A percentile compares a stretch with the other conserved stretches of the same genome.
These are phyloP conservation scores for Periophthalmus modestus DNA, from an alignment of 2,113 vertebrate species.

Conservation along the genomic window DNA sequence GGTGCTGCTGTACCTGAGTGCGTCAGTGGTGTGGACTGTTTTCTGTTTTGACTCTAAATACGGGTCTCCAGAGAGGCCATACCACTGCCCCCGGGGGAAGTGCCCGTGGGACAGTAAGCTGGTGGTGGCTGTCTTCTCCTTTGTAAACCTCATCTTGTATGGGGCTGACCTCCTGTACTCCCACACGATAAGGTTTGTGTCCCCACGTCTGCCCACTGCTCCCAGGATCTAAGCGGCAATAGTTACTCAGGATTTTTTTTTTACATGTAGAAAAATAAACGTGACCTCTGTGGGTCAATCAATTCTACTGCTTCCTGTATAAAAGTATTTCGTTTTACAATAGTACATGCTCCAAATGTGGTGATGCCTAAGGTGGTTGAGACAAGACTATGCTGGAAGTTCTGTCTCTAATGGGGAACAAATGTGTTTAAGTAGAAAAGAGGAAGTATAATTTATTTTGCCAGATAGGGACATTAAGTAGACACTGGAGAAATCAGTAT, in stretches of 20 bases:
- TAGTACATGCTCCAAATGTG: neutral
- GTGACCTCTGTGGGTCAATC: neutral
- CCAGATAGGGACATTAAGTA: too few species aligned
- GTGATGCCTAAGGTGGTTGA: neutral
- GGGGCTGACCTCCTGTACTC: constrained; percentile 84
- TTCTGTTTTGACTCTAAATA: constrained; percentile 93
- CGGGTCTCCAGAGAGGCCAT: constrained; percentile 78
- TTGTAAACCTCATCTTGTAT: constrained; percentile 87
- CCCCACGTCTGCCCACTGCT: constrained; percentile 40
- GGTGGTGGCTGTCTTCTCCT: constrained; percentile 87
- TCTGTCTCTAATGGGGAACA: neutral
- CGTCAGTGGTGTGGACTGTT: constrained; percentile 88
- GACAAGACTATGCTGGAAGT: neutral
- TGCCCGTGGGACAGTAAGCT: constrained; percentile 94
- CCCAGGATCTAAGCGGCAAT: constrained; percentile 37
- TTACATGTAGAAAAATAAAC: neutral
- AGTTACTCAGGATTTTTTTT: neutral
- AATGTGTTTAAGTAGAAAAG: neutral
- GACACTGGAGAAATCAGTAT: neutral
- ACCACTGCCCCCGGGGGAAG: constrained; percentile 77
- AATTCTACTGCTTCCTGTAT: neutral
- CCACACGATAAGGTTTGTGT: constrained; percentile 80
- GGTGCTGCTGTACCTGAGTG: constrained; percentile 87
- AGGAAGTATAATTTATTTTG: too few species aligned
- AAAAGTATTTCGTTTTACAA: neutral